Evolutionary conservation across 2,888 invertebrate species (phyloP).

Genomic region (Mycogona germanica): DNA sequence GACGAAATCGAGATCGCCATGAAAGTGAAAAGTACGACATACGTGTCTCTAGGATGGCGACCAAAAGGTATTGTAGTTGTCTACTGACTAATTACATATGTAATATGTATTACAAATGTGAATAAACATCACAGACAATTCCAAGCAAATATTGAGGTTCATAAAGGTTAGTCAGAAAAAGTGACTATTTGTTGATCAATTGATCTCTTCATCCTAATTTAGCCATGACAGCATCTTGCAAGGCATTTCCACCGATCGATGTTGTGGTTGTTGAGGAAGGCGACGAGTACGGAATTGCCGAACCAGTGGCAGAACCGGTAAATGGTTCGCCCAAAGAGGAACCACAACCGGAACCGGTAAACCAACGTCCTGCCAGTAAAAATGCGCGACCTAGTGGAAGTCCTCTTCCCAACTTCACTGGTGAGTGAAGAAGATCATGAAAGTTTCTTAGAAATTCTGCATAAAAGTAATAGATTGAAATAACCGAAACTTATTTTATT

Average conservation of each 20-base stretch:
- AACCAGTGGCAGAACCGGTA: slow-evolving; percentile 14
- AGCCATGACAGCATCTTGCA: slow-evolving; percentile 51
- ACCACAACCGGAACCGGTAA: slow-evolving; percentile 7
- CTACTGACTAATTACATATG: neutral
- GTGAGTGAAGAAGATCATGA: too few species aligned
- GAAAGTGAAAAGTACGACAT: slow-evolving; percentile 76
- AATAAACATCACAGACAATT: neutral
- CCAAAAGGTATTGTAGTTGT: slow-evolving; percentile 39
- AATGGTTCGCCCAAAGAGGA: too few species aligned
- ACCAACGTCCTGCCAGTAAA: slow-evolving; percentile 1
- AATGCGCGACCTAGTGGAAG: too few species aligned
- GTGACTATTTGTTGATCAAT: neutral
- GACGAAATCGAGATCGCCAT: slow-evolving; percentile 73
- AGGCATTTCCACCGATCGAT: slow-evolving; percentile 59
- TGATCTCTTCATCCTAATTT: neutral
- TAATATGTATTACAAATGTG: neutral
- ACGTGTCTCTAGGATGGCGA: slow-evolving; percentile 86
- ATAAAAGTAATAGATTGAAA: too few species aligned
- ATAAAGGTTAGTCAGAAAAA: too few species aligned
- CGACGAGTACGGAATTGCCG: slow-evolving; percentile 10
- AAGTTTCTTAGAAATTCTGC: too few species aligned
- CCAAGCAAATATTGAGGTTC: too few species aligned
- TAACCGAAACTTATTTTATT: too few species aligned
- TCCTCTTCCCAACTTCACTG: too few species aligned
- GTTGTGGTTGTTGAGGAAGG: slow-evolving; percentile 2